Evolutionary conservation across 2,113 vertebrate species (phyloP).

Genomic region (Tenebrosternarchus preto): DNA sequence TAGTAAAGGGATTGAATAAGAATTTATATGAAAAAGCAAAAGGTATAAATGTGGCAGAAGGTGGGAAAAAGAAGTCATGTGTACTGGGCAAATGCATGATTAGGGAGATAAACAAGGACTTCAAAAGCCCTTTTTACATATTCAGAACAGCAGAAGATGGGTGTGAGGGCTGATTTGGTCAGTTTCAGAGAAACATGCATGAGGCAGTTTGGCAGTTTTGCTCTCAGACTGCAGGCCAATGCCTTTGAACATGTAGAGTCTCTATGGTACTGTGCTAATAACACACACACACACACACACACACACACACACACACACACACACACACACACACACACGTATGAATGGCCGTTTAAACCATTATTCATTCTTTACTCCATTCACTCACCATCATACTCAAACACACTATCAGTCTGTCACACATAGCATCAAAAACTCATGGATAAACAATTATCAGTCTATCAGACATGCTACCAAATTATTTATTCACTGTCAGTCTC

Average conservation of each 20-base stretch:
- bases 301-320: constrained; percentile 6
- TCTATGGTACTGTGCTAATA: constrained; percentile 16
- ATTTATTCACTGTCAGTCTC: neutral
- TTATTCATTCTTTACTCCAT: no score
- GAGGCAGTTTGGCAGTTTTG: constrained; percentile 11
- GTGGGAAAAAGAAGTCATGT: neutral
- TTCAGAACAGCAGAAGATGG: neutral
- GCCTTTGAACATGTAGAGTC: constrained; percentile 7
- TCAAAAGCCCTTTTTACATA: neutral
- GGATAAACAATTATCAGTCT: no score
- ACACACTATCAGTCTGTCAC: no score
- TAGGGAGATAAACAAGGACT: neutral
- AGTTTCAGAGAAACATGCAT: neutral
- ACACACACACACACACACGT: no score
- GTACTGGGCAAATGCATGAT: neutral
- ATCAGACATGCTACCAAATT: no score
- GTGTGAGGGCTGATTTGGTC: neutral
- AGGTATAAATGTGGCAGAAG: neutral
- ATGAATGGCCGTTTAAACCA: no score
- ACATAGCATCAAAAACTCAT: no score
- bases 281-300: constrained; percentile 20
- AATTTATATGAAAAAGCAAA: neutral
- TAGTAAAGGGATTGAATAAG: neutral
- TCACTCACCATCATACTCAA: no score
- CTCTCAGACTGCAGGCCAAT: neutral